phyloP scores from a whole-genome alignment of 2,113 vertebrate genomes.

The Theristicus caerulescens region DNA sequence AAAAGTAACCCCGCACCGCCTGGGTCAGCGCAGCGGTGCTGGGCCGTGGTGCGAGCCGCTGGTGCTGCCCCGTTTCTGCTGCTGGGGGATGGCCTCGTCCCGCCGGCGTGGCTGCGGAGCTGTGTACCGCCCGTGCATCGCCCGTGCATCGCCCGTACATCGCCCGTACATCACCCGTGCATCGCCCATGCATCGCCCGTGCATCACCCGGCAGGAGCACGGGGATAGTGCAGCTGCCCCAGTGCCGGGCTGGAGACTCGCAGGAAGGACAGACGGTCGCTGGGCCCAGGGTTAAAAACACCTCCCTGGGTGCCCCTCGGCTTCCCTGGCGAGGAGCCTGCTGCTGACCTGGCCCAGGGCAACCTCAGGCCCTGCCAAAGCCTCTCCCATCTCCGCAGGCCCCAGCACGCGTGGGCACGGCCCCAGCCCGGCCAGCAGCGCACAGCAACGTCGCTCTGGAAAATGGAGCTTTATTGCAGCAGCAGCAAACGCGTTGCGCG shows the following conservation, averaged over 20 bases:
- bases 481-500: accelerated
- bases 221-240: neutral
- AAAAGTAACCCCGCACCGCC: accelerated
- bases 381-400: neutral
- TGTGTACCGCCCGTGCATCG: neutral
- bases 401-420: accelerated
- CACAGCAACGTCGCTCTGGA: accelerated
- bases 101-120: accelerated
- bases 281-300: neutral
- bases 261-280: neutral
- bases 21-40: neutral
- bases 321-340: neutral
- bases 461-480: neutral
- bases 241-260: accelerated
- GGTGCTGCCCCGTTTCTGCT: too few species aligned
- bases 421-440: neutral
- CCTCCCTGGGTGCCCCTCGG: neutral
- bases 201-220: neutral
- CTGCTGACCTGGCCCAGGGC: neutral
- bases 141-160: neutral
- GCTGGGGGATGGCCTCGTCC: neutral
- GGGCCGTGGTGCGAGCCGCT: neutral
- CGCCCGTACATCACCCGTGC: neutral
- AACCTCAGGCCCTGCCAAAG: too few species aligned
- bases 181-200: too few species aligned